Base-by-base conservation (phyloP, 2,797 vertebrate genomes). In the Simalia tracyae region DNA sequence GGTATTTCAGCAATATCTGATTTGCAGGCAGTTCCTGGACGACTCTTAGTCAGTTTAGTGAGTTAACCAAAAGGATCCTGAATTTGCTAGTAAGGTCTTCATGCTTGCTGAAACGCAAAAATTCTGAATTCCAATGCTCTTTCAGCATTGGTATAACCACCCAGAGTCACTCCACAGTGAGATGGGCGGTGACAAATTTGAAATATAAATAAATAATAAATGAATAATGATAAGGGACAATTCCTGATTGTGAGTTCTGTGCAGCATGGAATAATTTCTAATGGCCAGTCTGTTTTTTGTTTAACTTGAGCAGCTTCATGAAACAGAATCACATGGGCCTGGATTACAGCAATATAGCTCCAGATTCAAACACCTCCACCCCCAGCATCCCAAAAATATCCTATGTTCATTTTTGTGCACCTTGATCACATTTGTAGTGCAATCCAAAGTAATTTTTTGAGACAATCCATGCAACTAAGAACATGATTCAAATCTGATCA, bases 41-140 rank as follows among this genome's bases (percentile, higher is more conserved):
- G 31, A 36, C 60, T 57, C 26, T 63, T 87, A 24, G 85, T 56
- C 28, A 91, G 66, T 64, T 31, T 72, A 56, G 31, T 87, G 87
- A 87, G 14, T 87, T 42, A 61, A 76, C 31, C 86, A 36, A 85
- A 56, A 10, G 22, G 24, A 15, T 92, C 92, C 42, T 81, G 54
- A 87, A 86, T 63, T 88, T 28, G 28, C 84, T 9, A 84, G 90
- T 84, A 68, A 94, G 85, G 11, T 42, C 19, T 84, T 93, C 63
- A 61, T 89, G 84, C 10, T 50, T 84, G 60, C 86, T 89, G 84
- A 90, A 87, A 28, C 4, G 17, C 15, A 3, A 2, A n/a, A 63
- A 12, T n/a, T 85, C 26, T 42, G 86, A 54, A 87, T 17, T 88
- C 84, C 92, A 86, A 36, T 63, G 57, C 19, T 8, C 4, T 63